These are phyloP conservation scores for Calidris pugnax DNA, from an alignment of 2,113 vertebrate species.

Conservation along the genomic window DNA sequence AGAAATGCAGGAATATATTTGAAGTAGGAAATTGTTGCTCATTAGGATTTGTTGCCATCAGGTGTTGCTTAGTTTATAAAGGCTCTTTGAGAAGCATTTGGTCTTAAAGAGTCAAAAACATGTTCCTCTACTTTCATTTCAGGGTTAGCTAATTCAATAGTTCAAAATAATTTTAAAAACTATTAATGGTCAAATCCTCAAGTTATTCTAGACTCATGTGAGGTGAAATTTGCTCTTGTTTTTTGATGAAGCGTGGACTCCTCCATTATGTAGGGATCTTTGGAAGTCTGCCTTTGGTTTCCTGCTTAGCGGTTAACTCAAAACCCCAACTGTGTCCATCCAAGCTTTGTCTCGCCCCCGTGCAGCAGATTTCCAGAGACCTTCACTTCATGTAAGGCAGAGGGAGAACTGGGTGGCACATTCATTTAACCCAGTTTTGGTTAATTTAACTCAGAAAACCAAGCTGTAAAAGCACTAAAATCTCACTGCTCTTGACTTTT, in stretches of 20 bases:
- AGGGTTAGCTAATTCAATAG: not conserved
- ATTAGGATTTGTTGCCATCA: not conserved
- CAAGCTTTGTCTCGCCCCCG: fast-evolving
- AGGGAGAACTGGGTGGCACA: not conserved
- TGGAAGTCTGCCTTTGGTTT: not conserved
- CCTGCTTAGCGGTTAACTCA: not conserved
- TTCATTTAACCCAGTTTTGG: not conserved
- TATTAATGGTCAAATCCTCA: not conserved
- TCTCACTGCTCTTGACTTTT: not conserved
- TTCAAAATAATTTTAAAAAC: not conserved
- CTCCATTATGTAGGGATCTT: not conserved
- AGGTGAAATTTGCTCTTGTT: not conserved
- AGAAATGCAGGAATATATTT: not conserved
- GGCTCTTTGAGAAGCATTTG: not conserved
- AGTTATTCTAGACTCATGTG: not conserved
- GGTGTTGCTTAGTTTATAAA: not conserved
- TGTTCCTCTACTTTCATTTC: not conserved
- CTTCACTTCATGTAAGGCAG: not conserved
- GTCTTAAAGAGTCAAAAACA: not conserved
- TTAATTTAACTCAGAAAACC: not conserved
- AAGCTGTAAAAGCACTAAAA: not conserved
- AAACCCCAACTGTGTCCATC: not conserved
- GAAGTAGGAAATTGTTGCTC: not conserved
- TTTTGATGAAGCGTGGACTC: not conserved
- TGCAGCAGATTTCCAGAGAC: not conserved